Percentiles rank a stretch among this genome's conserved stretches.
Evolutionary conservation across 2,113 vertebrate genomes (phyloP).

Genomic region (Camelus dromedarius): DNA sequence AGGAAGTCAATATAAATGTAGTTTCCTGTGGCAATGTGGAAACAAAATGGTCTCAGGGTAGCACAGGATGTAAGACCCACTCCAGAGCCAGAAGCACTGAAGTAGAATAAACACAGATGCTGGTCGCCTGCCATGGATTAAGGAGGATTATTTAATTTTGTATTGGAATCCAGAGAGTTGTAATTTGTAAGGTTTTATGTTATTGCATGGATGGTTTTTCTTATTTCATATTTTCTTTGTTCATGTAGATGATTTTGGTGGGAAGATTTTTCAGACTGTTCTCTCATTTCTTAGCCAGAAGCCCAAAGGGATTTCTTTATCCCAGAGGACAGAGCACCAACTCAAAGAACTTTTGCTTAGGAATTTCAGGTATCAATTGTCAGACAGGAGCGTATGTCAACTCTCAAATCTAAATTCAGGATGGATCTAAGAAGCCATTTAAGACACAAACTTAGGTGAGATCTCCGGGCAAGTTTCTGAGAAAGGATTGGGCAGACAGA

Average conservation of each 20-base stretch:
- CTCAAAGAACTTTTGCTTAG: neutral
- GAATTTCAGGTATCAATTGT: constrained; percentile 31
- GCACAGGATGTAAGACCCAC: neutral
- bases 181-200: constrained; percentile 13
- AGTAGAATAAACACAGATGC: neutral
- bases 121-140: neutral
- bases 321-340: neutral
- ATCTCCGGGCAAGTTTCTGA: neutral
- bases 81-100: neutral
- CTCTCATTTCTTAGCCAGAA: neutral
- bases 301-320: neutral
- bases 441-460: neutral
- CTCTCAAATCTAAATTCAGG: neutral
- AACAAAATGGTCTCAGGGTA: neutral
- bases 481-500: neutral
- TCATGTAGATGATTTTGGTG: neutral
- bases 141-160: constrained; percentile 39
- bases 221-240: constrained; percentile 44
- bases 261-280: constrained; percentile 1
- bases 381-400: neutral
- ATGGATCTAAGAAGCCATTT: neutral
- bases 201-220: neutral
- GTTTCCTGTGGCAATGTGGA: neutral
- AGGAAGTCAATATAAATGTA: neutral
- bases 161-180: neutral